Percentiles rank a stretch among this genome's conserved stretches.
These are phyloP conservation scores for Sminthopsis crassicaudata DNA, from an alignment of 2,113 vertebrate genomes.

Conservation along the genomic window DNA sequence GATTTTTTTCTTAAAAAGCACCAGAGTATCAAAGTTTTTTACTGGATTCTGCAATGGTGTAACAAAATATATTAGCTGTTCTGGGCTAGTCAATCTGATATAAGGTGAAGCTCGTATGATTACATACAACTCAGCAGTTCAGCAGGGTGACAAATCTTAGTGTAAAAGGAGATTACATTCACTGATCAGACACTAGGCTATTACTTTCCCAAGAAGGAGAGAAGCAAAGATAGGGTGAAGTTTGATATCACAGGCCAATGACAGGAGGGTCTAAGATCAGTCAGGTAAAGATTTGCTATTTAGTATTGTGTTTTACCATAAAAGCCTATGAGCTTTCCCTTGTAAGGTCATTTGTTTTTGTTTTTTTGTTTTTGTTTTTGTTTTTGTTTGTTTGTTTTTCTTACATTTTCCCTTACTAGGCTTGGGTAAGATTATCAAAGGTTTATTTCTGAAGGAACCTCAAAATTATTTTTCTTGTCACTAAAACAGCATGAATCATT, in stretches of 20 bases:
- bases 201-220: conserved; percentile 26
- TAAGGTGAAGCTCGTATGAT: not conserved
- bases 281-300: conserved; percentile 39
- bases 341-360: not conserved
- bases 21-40: not conserved
- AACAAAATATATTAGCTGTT: conserved; percentile 11
- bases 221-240: not conserved
- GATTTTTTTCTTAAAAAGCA: not conserved
- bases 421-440: not conserved
- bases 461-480: not conserved
- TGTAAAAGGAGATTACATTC: not conserved
- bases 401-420: not conserved
- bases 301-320: not conserved
- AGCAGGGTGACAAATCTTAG: not conserved
- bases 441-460: conserved; percentile 19
- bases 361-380: conserved; percentile 11
- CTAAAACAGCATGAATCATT: not conserved
- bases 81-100: not conserved
- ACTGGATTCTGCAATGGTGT: not conserved
- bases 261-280: not conserved
- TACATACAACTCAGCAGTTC: not conserved
- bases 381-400: conserved; percentile 5
- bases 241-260: conserved; percentile 23
- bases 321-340: not conserved
- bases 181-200: not conserved